Base-by-base conservation (phyloP, 2,888 invertebrate species). In the Hirtodrosophila histrioides region DNA sequence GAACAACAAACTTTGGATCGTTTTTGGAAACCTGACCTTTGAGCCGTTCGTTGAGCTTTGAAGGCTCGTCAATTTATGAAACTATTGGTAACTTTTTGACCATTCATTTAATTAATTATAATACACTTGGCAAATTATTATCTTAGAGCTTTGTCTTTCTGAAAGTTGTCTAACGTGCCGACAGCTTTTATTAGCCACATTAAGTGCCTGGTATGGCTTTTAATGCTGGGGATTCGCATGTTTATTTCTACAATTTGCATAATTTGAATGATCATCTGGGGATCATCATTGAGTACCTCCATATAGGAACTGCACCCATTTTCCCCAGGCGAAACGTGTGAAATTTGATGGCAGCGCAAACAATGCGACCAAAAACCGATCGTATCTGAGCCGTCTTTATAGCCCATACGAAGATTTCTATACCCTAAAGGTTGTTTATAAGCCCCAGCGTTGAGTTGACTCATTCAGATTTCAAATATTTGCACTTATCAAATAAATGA, bases 131-230 rank as follows among this genome's bases (percentile, higher is more conserved):
- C 55, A 58, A 51, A 48, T 44, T 3, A 33, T 33, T 11, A 43
- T 44, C 48, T 23, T 43, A 56, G 40, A 29, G 36, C 41, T 60
- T 50, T 50, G 11, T 35, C 46, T 41, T 23, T 43, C 41, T 50
- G 54, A 75, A 75, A 58, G 73, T 65, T 53, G 51, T 61, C 56
- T n/a, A 17, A 39, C 40, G 45, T 50, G 49, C 45, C 66, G 33
- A 54, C 45, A 50, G 48, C 37, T 41, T 61, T 36, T 50, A 61
- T 46, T 12, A 27, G 10, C 44, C 41, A 66, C 45, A 60, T 56
- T 56, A 50, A 63, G 43, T 44, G 12, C 6, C 5, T 27, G 27
- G 27, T 3, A n/a, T 27, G 17, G 1, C 17, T 17, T 17, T 17
- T 17, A 27, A 43, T 27, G 27, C 27, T 27, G 37, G 37, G 35